A percentile compares a stretch with the other conserved stretches of the same genome.
Evolutionary conservation across 2,888 invertebrate genomes (phyloP).

Genomic region (Sussaba pulchella): DNA sequence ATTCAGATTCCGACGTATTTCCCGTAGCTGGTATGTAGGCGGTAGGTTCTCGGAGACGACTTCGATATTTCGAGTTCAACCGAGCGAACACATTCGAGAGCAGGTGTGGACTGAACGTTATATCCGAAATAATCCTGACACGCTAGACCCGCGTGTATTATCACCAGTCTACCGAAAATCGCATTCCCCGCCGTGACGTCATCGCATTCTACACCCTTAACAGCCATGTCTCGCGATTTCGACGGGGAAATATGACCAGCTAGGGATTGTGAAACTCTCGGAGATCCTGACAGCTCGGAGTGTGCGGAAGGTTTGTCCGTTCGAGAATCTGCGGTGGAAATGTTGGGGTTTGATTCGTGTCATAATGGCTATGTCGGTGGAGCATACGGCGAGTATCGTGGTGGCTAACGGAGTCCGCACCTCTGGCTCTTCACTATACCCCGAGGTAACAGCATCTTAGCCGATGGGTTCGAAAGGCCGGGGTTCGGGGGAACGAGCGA

Average conservation of each 20-base stretch:
- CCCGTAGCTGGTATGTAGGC: slow-evolving; percentile 47
- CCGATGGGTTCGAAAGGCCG: slow-evolving; percentile 52
- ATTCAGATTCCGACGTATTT: slow-evolving; percentile 64
- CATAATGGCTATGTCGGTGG: slow-evolving; percentile 10
- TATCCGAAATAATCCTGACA: slow-evolving; percentile 63
- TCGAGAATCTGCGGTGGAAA: slow-evolving; percentile 6
- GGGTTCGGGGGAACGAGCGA: slow-evolving; percentile 34
- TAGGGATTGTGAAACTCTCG: slow-evolving; percentile 5
- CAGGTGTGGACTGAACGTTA: slow-evolving; percentile 40
- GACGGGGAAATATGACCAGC: slow-evolving; percentile 5
- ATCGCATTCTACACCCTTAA: slow-evolving; percentile 50
- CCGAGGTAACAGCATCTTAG: slow-evolving; percentile 49
- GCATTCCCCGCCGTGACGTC: slow-evolving; percentile 55
- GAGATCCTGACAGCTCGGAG: slow-evolving; percentile 21
- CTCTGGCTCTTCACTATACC: slow-evolving; percentile 8
- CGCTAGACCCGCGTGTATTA: slow-evolving; percentile 43
- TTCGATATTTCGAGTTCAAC: slow-evolving; percentile 56
- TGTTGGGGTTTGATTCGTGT: slow-evolving; percentile 25
- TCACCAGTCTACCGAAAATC: slow-evolving; percentile 63
- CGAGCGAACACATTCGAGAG: slow-evolving; percentile 57
- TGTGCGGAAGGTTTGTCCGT: slow-evolving; percentile 1
- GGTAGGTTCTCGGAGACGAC: slow-evolving; percentile 29
- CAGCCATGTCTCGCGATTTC: slow-evolving; percentile 48
- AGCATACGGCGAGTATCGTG: neutral
- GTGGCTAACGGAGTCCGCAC: slow-evolving; percentile 27